These are phyloP conservation scores for Microcaecilia unicolor DNA, from an alignment of 2,797 vertebrate species.

Conservation along the genomic window DNA sequence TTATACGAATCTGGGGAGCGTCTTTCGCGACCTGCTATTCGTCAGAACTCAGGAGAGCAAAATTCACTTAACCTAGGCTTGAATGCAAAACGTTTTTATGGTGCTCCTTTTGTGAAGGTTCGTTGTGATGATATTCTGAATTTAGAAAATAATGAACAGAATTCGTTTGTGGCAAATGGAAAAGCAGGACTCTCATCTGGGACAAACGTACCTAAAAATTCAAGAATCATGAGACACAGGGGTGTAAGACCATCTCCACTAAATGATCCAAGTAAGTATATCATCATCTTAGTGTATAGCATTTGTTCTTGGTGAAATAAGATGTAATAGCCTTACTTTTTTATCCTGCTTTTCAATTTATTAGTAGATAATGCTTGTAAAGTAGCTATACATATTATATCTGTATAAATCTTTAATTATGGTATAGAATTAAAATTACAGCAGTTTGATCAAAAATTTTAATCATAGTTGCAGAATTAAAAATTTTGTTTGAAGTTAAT, in stretches of 20 bases:
- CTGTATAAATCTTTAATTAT: too few species aligned
- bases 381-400: too few species aligned
- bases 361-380: too few species aligned
- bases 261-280: conserved; percentile 86
- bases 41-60: conserved; percentile 59
- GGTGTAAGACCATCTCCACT: conserved; percentile 58
- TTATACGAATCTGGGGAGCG: conserved; percentile 48
- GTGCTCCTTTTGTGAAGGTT: conserved; percentile 46
- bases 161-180: conserved; percentile 60
- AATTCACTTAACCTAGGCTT: conserved; percentile 54
- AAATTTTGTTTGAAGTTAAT: too few species aligned
- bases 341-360: too few species aligned
- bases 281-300: too few species aligned
- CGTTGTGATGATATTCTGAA: conserved; percentile 51
- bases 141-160: conserved; percentile 50
- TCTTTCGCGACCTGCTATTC: conserved; percentile 68
- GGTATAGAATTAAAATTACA: too few species aligned
- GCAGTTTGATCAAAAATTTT: too few species aligned
- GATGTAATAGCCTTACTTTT: too few species aligned
- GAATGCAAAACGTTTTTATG: conserved; percentile 69
- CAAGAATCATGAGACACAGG: conserved; percentile 53
- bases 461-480: too few species aligned
- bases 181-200: conserved; percentile 48
- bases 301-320: too few species aligned
- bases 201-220: conserved; percentile 48